These are phyloP conservation scores for Apantesis nais DNA, from an alignment of 2,888 invertebrate species.

Conservation along the genomic window DNA sequence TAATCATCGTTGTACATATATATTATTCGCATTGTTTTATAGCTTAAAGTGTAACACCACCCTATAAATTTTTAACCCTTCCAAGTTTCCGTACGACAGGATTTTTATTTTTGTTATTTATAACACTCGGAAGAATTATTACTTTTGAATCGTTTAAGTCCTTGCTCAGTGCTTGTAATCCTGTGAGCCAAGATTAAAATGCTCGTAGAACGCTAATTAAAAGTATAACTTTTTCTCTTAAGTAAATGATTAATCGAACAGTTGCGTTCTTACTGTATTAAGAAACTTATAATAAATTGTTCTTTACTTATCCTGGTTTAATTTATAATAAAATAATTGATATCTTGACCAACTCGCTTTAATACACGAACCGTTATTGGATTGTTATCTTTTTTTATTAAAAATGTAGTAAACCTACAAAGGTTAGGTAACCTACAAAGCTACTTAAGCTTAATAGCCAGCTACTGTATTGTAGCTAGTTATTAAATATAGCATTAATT, in stretches of 20 bases:
- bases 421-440: too few species aligned
- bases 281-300: conserved; percentile 40
- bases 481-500: not conserved
- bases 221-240: conserved; percentile 76
- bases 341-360: conserved; percentile 1
- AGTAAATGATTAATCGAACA: conserved; percentile 74
- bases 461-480: too few species aligned
- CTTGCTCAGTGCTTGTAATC: conserved; percentile 81
- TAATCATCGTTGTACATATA: not conserved
- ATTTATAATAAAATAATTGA: conserved; percentile 10
- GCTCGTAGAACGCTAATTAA: conserved; percentile 79
- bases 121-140: conserved; percentile 83
- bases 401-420: not conserved
- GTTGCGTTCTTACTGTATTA: conserved; percentile 48
- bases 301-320: conserved; percentile 14
- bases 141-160: conserved; percentile 85
- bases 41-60: conserved; percentile 46
- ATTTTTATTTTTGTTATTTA: conserved; percentile 81
- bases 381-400: not conserved
- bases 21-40: conserved; percentile 24
- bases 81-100: conserved; percentile 55
- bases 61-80: conserved; percentile 58
- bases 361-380: not conserved
- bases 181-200: conserved; percentile 76
- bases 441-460: too few species aligned